phyloP scores from a whole-genome alignment of 2,797 vertebrate species.

The Phyllotis vaccarum region DNA sequence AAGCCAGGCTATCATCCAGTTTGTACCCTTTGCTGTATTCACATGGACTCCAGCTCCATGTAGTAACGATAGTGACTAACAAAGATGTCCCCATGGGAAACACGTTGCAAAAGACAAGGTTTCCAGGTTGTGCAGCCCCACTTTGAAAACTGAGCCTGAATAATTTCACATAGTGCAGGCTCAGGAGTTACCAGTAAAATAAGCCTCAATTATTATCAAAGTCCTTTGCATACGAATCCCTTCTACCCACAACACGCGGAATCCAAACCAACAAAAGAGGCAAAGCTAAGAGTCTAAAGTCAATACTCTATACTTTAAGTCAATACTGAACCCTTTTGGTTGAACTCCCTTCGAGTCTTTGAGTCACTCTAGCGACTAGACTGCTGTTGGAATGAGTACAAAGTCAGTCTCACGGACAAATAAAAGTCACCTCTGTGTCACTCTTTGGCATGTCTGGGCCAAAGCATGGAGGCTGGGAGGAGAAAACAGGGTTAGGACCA shows the following conservation, averaged over 20 bases:
- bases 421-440: rapidly evolving
- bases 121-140: background rate
- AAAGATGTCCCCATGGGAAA: background rate
- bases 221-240: background rate
- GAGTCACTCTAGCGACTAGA: too few species aligned
- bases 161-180: background rate
- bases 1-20: background rate
- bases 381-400: background rate
- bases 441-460: background rate
- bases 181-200: background rate
- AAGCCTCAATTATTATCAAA: background rate
- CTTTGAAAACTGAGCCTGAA: background rate
- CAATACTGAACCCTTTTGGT: background rate
- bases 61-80: background rate
- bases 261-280: background rate
- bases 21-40: background rate
- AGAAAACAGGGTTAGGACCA: background rate
- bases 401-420: background rate
- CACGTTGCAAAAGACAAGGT: rapidly evolving
- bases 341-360: background rate
- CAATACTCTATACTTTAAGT: background rate
- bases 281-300: background rate
- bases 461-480: background rate
- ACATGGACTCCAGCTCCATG: background rate
- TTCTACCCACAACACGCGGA: background rate